These are phyloP conservation scores for Agelastica alni DNA, from an alignment of 2,888 invertebrate genomes.

Conservation along the genomic window DNA sequence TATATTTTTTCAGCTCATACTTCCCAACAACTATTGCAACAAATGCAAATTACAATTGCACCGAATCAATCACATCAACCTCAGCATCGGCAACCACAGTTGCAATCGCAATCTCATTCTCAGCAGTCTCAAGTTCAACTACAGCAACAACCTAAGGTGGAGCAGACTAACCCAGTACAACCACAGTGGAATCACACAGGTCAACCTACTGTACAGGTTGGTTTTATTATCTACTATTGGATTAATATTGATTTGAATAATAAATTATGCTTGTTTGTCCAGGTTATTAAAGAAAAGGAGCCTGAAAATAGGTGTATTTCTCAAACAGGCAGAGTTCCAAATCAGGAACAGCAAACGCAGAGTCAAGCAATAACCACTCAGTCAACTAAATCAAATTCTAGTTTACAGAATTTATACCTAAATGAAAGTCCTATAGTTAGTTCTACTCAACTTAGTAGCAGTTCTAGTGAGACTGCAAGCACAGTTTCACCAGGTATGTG, in stretches of 20 bases:
- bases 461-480: constrained; percentile 12
- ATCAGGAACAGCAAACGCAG: neutral
- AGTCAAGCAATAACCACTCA: neutral
- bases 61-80: constrained; percentile 1
- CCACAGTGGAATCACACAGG: constrained; percentile 46
- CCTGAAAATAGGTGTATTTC: neutral
- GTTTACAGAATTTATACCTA: constrained; percentile 14
- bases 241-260: no score
- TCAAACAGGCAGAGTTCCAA: neutral
- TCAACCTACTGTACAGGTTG: constrained; percentile 37
- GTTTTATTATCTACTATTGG: neutral
- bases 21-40: constrained; percentile 24
- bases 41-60: constrained; percentile 9
- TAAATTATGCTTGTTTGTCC: no score
- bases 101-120: constrained; percentile 6
- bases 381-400: constrained; percentile 1
- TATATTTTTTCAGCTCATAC: constrained; percentile 9
- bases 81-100: constrained; percentile 29
- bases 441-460: constrained; percentile 12
- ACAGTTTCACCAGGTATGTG: constrained; percentile 4
- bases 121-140: constrained; percentile 7
- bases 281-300: neutral
- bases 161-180: constrained; percentile 29
- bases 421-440: constrained; percentile 5
- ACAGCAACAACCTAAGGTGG: constrained; percentile 21